Evolutionary conservation across 2,113 vertebrate genomes (phyloP).

Genomic region (Sinocyclocheilus anophthalmus): DNA sequence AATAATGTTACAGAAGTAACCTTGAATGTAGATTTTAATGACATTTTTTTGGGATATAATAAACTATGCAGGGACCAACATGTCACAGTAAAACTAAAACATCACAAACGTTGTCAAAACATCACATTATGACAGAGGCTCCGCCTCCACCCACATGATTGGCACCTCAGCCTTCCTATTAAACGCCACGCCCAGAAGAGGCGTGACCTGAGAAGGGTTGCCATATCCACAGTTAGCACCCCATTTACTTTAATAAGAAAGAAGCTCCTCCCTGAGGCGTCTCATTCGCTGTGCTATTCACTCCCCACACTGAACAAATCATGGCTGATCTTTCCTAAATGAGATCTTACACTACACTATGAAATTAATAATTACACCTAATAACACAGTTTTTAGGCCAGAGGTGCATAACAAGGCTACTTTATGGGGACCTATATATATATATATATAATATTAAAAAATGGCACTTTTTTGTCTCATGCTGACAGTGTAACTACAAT

Average conservation of each 20-base stretch:
- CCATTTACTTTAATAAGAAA: background rate
- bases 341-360: background rate
- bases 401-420: conserved; percentile 43
- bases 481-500: conserved; percentile 63
- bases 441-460: conserved; percentile 36
- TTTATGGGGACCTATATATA: conserved; percentile 52
- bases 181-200: background rate
- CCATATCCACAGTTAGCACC: background rate
- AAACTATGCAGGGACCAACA: conserved; percentile 53
- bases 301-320: background rate
- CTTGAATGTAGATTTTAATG: conserved; percentile 34
- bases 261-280: conserved; percentile 28
- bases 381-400: conserved; percentile 13
- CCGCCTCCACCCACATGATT: background rate
- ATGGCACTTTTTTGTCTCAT: conserved; percentile 74
- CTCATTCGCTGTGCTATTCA: conserved; percentile 28
- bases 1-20: conserved; percentile 54
- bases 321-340: conserved; percentile 37
- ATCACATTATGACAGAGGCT: background rate
- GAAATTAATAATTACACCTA: conserved; percentile 36
- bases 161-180: background rate
- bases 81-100: conserved; percentile 16
- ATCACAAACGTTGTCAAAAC: background rate
- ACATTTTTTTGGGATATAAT: conserved; percentile 35
- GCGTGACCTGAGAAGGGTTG: background rate